Base-by-base conservation (phyloP, 2,888 invertebrate species). In the Ophioninae sp. region DNA sequence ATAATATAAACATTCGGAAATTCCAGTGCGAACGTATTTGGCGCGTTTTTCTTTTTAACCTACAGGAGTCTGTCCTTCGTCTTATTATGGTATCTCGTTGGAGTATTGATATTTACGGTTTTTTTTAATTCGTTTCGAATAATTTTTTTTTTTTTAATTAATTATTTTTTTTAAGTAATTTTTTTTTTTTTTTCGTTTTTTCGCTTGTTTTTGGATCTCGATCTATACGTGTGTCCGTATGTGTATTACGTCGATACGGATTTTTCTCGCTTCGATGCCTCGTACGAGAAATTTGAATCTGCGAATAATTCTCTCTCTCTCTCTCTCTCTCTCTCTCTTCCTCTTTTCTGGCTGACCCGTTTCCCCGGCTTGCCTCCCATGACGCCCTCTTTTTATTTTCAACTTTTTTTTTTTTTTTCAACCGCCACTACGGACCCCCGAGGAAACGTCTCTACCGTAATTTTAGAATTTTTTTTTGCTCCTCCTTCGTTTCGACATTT, bases 241-340 rank as follows among this genome's bases (percentile, higher is more conserved):
- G 72, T 20, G 59, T 41, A 61, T 61, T 58, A 61, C 72, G 72
- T 75, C 75, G 39, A 58, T 58, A 58, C 65, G 67, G 59, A 59
- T 76, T 76, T 9, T 67, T 80, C 67, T 75, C 78, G 80, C 76
- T 63, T 72, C 76, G 80, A 74, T 67, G 63, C 74, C 65, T 73
- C 82, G 81, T 78, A 72, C 81, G 73, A 68, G 67, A 76, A 76
- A 76, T 76, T 76, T 76, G 58, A 76, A 76, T 76, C 76, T 76
- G 58, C 65, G 64, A 64, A 75, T 67, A 75, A 6, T 58, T 30
- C 41, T 59, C 23, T 41, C n/a, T 51, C 73, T 30, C 9, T 20
- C 30, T 61, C 23, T 30, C 30, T 64, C 30, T 23, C 10, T 64
- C 64, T 64, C 30, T 30, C 51, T 56, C 51, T n/a, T 30, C 30